Evolutionary conservation across 2,113 vertebrate genomes (phyloP).

Genomic region (Alethe diademata): DNA sequence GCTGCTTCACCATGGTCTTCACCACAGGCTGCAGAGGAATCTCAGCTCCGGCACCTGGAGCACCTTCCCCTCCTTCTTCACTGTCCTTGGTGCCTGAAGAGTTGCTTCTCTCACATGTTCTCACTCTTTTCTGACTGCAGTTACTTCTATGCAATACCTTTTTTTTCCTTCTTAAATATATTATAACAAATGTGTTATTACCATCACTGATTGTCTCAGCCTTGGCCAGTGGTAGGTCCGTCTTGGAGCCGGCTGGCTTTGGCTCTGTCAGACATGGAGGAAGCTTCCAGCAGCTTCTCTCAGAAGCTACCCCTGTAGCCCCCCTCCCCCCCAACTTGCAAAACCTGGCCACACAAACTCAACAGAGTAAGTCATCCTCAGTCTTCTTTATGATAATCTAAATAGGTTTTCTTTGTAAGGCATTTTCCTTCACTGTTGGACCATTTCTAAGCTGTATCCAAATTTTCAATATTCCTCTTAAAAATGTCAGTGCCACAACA

Average conservation of each 20-base stretch:
- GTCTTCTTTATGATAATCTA: background rate
- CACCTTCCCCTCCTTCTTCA: background rate
- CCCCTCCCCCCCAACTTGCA: background rate
- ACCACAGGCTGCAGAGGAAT: background rate
- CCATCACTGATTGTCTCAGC: background rate
- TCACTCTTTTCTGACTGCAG: background rate
- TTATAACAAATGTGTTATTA: background rate
- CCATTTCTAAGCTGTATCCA: background rate
- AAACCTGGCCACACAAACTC: background rate
- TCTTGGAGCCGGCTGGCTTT: background rate
- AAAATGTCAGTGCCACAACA: background rate
- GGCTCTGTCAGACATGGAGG: background rate
- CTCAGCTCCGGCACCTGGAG: background rate
- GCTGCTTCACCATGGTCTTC: background rate
- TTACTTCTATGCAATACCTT: background rate
- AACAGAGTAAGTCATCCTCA: background rate
- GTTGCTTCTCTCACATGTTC: background rate
- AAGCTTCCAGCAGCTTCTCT: background rate
- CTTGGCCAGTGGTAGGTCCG: background rate
- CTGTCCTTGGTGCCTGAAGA: background rate
- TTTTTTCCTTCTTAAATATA: background rate
- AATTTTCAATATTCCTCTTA: background rate
- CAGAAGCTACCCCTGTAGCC: background rate
- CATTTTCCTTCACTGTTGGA: background rate
- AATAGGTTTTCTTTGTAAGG: background rate